Conservation (phyloP, 1,140 invertebrate species). For the Asobara japonica region DNA sequence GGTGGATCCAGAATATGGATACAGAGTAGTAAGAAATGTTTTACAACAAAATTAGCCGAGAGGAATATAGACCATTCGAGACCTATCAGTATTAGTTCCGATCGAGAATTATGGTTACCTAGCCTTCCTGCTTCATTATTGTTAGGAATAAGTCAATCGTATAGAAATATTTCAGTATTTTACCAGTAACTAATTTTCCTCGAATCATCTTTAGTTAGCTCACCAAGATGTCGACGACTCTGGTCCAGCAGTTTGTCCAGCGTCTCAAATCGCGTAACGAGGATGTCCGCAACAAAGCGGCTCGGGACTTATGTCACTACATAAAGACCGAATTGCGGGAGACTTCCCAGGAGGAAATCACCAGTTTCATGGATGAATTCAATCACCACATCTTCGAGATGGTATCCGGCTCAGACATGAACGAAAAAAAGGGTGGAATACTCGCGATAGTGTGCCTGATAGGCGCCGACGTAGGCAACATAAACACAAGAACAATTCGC, state of each 20-base stretch:
- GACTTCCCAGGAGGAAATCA: constrained; percentile 90
- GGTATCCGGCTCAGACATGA: constrained; percentile 91
- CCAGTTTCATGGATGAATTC: constrained; percentile 92
- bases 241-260: constrained; percentile 83
- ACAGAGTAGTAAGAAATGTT: too few relatives aligned
- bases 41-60: too few relatives aligned
- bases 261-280: constrained; percentile 90
- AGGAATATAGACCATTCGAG: too few relatives aligned
- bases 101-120: too few relatives aligned
- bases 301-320: constrained; percentile 88
- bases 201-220: background rate
- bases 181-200: background rate
- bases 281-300: constrained; percentile 84
- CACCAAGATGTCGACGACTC: constrained; percentile 68
- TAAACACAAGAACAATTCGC: constrained; percentile 86
- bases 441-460: constrained; percentile 94
- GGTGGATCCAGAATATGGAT: too few relatives aligned
- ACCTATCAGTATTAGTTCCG: too few relatives aligned
- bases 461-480: constrained; percentile 91
- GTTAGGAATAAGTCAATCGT: too few relatives aligned
- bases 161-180: too few relatives aligned
- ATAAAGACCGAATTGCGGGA: constrained; percentile 93
- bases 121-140: too few relatives aligned
- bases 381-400: constrained; percentile 96
- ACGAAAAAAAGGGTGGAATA: constrained; percentile 96